Base-by-base conservation (phyloP, 2,797 vertebrate genomes). In the Malurus leucopterus region DNA sequence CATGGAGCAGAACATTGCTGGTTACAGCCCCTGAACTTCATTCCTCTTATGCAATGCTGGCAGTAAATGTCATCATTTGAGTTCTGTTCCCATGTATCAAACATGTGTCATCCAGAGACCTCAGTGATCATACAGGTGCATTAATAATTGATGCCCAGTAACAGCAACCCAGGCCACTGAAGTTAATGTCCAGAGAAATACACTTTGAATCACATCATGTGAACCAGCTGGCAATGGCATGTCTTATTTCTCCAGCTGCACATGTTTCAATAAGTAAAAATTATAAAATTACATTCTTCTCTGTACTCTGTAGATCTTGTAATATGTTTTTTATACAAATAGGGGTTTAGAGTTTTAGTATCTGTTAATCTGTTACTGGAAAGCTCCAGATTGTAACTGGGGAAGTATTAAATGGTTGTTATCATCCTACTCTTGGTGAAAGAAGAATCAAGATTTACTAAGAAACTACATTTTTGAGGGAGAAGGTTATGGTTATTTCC, bases 101-200 rank as follows among this genome's bases (percentile, higher is more conserved):
- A 80, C 57, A 79, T 46, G 32, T 88, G 78, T 72, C 87, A 92
- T 83, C 92, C 92, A 85, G 70, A 79, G 65, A 86, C 78, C 62
- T 36, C 36, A 36, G 36, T 36, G 36, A 36, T 36, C 36, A 50
- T 84, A 85, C 72, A 90, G 72, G 73, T 67, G 32, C 68, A 92
- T 93, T 80, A 89, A 91, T 82, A 70, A 88, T n/a, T 92, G 76
- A 81, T n/a, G n/a, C 51, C 30, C 69, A 88, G 65, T 46, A 81
- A 64, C 55, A 88, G 53, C 34, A 84, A 81, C 18, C 49, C 34
- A 64, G 70, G 50, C 40, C 70, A 67, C 57, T 54, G 51, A 70
- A 93, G 41, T 13, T 83, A 86, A 62, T 67, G 51, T 43, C 36
- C 55, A 38, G 53, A 83, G 55, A 91, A 88, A 68, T 13, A 55